Evolutionary conservation across 2,888 invertebrate genomes (phyloP), one percentile per base, ranked within the genome.

Genomic region (Agonopterix alstromeriana): DNA sequence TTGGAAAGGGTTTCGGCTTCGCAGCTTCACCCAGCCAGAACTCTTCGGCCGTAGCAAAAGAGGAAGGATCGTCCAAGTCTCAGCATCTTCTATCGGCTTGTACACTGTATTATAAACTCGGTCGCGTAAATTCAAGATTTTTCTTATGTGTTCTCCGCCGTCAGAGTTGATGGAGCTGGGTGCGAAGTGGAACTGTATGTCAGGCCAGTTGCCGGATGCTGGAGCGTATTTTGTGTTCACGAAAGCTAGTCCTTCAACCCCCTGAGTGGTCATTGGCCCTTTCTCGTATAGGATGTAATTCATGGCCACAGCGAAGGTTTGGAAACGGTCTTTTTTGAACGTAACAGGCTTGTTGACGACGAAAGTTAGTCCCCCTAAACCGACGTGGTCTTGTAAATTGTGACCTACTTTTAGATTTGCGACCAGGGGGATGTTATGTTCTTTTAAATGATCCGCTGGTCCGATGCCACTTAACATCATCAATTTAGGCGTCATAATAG

Each of bases 381-480:
- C 96, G 0, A 97, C 94, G 72, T 97, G 97, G 68, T 97, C 97
- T 73, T 97, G 97, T 45, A 97, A 84, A 70, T 97, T 95, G 62
- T 94, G 91, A 1, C 95, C 96, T 0, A 96, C 96, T 63, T 94
- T 93, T 1, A 95, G 74, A 73, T 96, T 92, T 1, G 93, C 91
- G 8, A 95, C 64, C 0, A 96, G 90, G 0, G 94, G 94, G 53
- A 97, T 95, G 4, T 90, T 91, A 54, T 93, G 90, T 50, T 93
- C 91, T 49, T 90, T 81, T 3, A 96, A 80, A 67, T 96, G 95
- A 10, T 94, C 94, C 2, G 90, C 90, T 0, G 95, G 96, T 0
- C 96, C 96, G 14, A 97, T 91, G 0, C 98, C 98, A 48, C 96
- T 97, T 8, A 98, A 73, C 97, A 98, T 96, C 56, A 98, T 89